Evolutionary conservation across 2,888 invertebrate genomes (phyloP).

Genomic region (Megamerina dolium): DNA sequence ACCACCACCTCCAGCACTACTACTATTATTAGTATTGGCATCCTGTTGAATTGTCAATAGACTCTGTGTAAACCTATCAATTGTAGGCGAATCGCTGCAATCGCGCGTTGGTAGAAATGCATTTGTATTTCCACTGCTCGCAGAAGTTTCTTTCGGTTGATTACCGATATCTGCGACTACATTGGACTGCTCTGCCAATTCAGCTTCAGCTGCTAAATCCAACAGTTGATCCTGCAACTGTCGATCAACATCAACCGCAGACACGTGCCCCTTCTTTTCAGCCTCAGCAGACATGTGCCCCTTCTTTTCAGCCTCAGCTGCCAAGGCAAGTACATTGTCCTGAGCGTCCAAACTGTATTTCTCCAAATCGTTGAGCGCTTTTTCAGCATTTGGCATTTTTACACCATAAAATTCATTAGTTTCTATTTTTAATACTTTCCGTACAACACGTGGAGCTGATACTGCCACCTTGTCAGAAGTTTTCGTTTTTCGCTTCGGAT

Average conservation of each 20-base stretch:
- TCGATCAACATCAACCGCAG: conserved; percentile 1
- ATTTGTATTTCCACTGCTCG: conserved; percentile 15
- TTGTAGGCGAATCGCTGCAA: conserved; percentile 20
- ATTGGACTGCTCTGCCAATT: conserved; percentile 13
- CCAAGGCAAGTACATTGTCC: neutral
- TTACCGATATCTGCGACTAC: too few species aligned
- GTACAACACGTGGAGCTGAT: too few species aligned
- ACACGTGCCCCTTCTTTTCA: neutral
- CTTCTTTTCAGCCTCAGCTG: neutral
- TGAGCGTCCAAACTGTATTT: neutral
- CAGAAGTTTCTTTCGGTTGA: neutral
- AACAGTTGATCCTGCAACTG: conserved; percentile 19
- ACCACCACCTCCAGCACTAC: neutral
- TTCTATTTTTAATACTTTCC: too few species aligned
- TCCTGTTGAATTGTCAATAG: conserved; percentile 20
- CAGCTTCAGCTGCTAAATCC: conserved; percentile 16
- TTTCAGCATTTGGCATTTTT: too few species aligned
- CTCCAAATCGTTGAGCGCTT: too few species aligned
- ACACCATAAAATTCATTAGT: too few species aligned
- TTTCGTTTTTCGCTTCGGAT: neutral
- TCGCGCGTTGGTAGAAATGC: conserved; percentile 22
- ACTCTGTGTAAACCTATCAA: conserved; percentile 23
- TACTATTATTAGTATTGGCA: neutral
- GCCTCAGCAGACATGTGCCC: neutral
- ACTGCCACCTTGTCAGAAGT: neutral